phyloP scores from a whole-genome alignment of 2,797 vertebrate species.

The Nannoperca australis region DNA sequence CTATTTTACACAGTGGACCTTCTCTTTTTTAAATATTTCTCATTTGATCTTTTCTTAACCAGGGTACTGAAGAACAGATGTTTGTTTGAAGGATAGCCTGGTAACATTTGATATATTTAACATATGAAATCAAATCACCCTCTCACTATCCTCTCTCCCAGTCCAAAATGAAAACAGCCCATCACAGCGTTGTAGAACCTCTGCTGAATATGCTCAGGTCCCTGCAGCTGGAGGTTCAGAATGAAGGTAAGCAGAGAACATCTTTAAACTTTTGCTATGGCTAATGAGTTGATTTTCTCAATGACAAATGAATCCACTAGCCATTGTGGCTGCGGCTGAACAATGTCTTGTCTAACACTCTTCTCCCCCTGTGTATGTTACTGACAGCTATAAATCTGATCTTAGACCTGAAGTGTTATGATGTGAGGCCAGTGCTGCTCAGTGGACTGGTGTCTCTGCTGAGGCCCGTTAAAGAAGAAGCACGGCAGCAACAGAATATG shows the following conservation, averaged over 20 bases:
- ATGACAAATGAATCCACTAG: background rate
- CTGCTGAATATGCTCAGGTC: constrained; percentile 83
- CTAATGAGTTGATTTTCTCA: background rate
- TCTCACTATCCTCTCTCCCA: constrained; percentile 54
- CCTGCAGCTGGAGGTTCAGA: constrained; percentile 83
- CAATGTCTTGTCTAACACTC: background rate
- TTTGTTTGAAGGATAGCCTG: background rate
- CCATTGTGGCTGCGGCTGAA: background rate
- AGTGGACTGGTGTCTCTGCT: constrained; percentile 84
- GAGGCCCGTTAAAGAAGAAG: constrained; percentile 68
- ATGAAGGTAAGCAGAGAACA: constrained; percentile 81
- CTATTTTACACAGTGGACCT: background rate
- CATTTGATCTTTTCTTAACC: background rate
- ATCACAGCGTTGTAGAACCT: constrained; percentile 80
- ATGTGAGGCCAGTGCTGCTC: constrained; percentile 81
- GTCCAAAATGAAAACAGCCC: constrained; percentile 73
- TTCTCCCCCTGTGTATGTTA: constrained; percentile 15
- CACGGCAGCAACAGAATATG: constrained; percentile 58
- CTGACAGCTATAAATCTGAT: constrained; percentile 86
- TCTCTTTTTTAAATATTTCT: background rate
- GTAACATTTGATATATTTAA: background rate
- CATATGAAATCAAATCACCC: background rate
- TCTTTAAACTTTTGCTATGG: background rate
- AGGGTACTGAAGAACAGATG: background rate
- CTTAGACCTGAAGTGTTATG: constrained; percentile 78